Evolutionary conservation across 2,888 invertebrate species (phyloP).

Genomic region (Agrochola lychnidis): DNA sequence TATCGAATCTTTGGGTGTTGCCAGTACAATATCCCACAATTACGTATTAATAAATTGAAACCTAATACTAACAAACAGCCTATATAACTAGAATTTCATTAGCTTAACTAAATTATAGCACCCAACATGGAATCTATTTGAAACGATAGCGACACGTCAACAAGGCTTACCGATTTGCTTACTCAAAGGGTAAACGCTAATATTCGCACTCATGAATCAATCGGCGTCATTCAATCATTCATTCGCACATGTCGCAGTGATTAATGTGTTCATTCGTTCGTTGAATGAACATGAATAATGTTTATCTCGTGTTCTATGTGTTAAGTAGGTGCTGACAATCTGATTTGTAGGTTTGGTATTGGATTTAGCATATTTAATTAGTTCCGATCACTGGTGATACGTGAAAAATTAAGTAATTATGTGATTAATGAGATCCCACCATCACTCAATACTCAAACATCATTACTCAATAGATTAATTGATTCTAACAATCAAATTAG

Average conservation of each 20-base stretch:
- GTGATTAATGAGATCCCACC: background rate
- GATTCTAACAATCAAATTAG: background rate
- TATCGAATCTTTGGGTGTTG: no score
- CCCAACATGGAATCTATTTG: conserved; percentile 3
- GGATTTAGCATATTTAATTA: background rate
- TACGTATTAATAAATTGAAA: no score
- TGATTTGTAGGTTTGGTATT: background rate
- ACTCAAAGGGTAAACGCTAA: conserved; percentile 41
- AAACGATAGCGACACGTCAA: conserved; percentile 21
- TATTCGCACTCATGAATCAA: conserved; percentile 51
- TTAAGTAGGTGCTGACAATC: background rate
- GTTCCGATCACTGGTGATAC: background rate
- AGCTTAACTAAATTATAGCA: background rate
- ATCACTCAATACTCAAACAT: background rate
- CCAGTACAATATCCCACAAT: no score
- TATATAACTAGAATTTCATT: background rate
- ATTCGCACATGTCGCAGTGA: conserved; percentile 45
- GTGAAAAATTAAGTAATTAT: background rate
- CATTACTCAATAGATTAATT: background rate
- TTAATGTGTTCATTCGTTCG: conserved; percentile 41
- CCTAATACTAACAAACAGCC: no score
- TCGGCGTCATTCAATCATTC: conserved; percentile 50
- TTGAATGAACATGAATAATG: conserved; percentile 28
- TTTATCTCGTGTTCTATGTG: background rate
- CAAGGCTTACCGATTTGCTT: conserved; percentile 21